Evolutionary conservation across 1,140 invertebrate species (phyloP).

Genomic region (Spodoptera litura): DNA sequence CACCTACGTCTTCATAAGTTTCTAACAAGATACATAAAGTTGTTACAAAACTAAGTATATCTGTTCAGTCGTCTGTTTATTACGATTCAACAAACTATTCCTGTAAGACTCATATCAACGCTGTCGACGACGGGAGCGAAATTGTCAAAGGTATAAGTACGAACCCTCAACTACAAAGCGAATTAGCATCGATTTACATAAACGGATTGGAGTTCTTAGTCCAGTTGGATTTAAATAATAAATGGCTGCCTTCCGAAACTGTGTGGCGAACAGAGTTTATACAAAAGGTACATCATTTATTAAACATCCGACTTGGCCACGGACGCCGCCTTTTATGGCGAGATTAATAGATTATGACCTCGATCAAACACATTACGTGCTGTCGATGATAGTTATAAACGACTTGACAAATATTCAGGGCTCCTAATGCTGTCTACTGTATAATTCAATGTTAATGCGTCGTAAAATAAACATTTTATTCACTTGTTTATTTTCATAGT

Average conservation of each 20-base stretch:
- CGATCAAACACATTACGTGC: conserved; percentile 52
- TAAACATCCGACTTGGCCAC: conserved; percentile 49
- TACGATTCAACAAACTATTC: background rate
- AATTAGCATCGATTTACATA: conserved; percentile 73
- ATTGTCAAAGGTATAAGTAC: conserved; percentile 39
- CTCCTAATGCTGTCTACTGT: background rate
- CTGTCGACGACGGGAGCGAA: background rate
- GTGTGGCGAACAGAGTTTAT: conserved; percentile 51
- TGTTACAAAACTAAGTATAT: background rate
- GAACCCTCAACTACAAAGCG: conserved; percentile 51
- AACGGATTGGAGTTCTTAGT: conserved; percentile 67
- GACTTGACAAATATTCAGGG: conserved; percentile 32
- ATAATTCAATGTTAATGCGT: conserved; percentile 3
- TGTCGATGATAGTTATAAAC: conserved; percentile 52
- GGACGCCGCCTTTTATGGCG: conserved; percentile 52
- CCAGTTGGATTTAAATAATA: conserved; percentile 71
- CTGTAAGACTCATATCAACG: conserved; percentile 2
- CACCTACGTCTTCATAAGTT: background rate
- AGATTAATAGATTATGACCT: conserved; percentile 67
- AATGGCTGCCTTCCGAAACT: conserved; percentile 60
- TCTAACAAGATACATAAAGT: background rate
- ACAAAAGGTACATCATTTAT: conserved; percentile 62
- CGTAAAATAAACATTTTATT: background rate
- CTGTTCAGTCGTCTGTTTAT: background rate
- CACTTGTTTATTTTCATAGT: no score